Conservation (phyloP, 1,140 invertebrate species). For the Portunus trituberculatus region DNA sequence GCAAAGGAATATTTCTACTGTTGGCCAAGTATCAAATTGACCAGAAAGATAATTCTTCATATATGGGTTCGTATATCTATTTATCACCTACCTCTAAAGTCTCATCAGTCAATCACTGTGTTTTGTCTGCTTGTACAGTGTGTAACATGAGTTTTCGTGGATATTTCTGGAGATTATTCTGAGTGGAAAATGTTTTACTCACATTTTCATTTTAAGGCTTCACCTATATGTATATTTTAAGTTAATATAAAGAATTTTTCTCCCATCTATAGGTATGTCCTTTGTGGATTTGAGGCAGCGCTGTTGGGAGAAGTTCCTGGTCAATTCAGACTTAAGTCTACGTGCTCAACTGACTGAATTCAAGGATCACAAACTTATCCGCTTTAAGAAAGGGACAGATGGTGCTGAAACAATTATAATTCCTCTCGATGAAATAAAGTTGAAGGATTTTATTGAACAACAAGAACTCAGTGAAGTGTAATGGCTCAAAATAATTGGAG, state of each 20-base stretch:
- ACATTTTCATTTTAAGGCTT: too few species aligned
- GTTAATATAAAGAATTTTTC: background rate
- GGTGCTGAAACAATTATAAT: conserved; percentile 91
- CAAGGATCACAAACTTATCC: conserved; percentile 94
- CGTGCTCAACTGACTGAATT: conserved; percentile 95
- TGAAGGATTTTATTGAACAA: conserved; percentile 87
- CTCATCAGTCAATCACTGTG: too few species aligned
- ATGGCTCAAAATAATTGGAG: too few species aligned
- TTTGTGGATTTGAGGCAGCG: conserved; percentile 92
- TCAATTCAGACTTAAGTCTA: conserved; percentile 93
- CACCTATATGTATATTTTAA: too few species aligned
- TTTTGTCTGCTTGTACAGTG: too few species aligned
- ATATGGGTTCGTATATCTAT: conserved; percentile 83
- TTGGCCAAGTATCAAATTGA: conserved; percentile 90
- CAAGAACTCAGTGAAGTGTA: conserved; percentile 76
- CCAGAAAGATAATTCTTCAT: conserved; percentile 86
- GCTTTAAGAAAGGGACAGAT: conserved; percentile 88
- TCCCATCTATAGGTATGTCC: conserved; percentile 86
- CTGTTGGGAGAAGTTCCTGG: conserved; percentile 92
- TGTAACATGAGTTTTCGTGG: too few species aligned
- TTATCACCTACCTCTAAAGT: conserved; percentile 78
- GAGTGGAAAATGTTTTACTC: too few species aligned
- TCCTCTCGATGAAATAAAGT: conserved; percentile 87
- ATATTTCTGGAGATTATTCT: too few species aligned
- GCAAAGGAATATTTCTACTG: conserved; percentile 91